Evolutionary conservation across 1,140 invertebrate genomes (phyloP).

Genomic region (Leguminivora glycinivorella): DNA sequence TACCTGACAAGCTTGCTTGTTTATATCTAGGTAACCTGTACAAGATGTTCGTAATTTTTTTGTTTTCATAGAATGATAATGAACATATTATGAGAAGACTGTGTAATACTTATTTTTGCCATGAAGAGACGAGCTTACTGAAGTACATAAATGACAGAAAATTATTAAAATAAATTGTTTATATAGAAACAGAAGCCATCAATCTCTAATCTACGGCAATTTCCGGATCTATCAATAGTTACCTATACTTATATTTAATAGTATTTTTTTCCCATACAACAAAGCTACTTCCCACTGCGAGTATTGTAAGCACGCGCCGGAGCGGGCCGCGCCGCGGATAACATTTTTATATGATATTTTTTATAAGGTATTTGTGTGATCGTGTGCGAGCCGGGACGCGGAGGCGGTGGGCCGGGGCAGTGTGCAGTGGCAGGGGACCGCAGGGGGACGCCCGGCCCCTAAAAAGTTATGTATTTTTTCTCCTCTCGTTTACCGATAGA

Average conservation of each 20-base stretch:
- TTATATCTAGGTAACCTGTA: too few relatives aligned
- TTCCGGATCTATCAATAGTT: conserved; percentile 39
- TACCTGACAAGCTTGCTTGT: too few relatives aligned
- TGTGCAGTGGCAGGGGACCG: conserved; percentile 36
- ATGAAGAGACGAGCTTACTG: too few relatives aligned
- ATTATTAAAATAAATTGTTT: conserved; percentile 47
- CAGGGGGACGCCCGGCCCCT: conserved; percentile 56
- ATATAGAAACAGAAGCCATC: conserved; percentile 32
- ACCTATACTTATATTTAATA: conserved; percentile 32
- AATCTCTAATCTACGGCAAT: conserved; percentile 44
- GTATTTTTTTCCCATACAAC: conserved; percentile 59
- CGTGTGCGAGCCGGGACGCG: conserved; percentile 36
- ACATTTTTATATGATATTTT: conserved; percentile 63
- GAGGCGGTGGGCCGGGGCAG: conserved; percentile 39
- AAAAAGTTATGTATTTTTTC: conserved; percentile 79
- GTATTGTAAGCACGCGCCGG: conserved; percentile 65
- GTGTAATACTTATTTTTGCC: too few relatives aligned
- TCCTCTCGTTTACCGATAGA: conserved; percentile 74
- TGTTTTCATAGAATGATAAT: too few relatives aligned
- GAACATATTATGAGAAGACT: too few relatives aligned
- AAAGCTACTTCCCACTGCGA: conserved; percentile 57
- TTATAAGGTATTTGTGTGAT: conserved; percentile 45
- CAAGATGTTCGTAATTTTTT: too few relatives aligned
- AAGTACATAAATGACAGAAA: too few relatives aligned
- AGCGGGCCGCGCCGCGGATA: conserved; percentile 42